These are phyloP conservation scores for Labeo catla DNA, from an alignment of 2,113 vertebrate genomes.

Conservation along the genomic window DNA sequence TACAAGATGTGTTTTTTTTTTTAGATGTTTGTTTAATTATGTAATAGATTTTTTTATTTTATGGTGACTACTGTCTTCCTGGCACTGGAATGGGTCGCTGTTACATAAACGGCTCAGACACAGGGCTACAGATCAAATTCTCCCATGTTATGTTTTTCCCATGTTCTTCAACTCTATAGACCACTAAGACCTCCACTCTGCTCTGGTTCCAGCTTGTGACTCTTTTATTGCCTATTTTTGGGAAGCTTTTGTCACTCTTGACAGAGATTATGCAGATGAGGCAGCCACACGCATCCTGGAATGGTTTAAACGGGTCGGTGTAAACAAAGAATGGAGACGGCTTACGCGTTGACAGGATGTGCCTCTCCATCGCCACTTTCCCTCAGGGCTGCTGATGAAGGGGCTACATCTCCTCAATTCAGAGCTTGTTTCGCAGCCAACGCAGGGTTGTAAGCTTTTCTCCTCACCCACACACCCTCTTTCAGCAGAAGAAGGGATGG, in stretches of 20 bases:
- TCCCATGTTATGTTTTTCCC: background rate
- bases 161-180: background rate
- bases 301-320: constrained; percentile 32
- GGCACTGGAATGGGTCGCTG: background rate
- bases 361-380: constrained; percentile 22
- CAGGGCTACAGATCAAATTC: background rate
- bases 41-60: background rate
- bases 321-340: constrained; percentile 41
- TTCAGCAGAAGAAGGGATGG: constrained; percentile 20
- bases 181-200: background rate
- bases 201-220: constrained; percentile 18
- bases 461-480: constrained; percentile 48
- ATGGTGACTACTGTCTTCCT: background rate
- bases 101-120: background rate
- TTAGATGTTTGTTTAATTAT: background rate
- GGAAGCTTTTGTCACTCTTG: constrained; percentile 36
- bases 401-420: constrained; percentile 31
- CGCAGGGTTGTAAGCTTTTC: constrained; percentile 29
- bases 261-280: constrained; percentile 53
- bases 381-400: constrained; percentile 28
- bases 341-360: constrained; percentile 35
- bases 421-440: constrained; percentile 40
- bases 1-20: background rate
- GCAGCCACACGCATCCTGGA: constrained; percentile 29
- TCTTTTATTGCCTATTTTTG: constrained; percentile 47